Base-by-base conservation (phyloP, 1,140 invertebrate genomes). In the Solen grandis region DNA sequence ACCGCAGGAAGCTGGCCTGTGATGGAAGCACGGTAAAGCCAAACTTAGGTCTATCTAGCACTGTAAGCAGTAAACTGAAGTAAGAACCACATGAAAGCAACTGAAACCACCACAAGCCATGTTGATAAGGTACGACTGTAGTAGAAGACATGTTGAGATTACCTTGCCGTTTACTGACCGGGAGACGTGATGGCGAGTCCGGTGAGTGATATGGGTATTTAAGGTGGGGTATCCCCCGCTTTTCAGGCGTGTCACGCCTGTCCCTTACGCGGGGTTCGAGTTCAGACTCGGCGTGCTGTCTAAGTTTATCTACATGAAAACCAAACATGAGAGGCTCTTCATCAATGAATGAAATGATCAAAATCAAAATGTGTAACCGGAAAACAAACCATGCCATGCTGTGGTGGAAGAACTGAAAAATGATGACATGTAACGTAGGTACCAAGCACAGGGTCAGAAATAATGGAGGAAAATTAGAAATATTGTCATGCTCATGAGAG, bases 121-220 rank as follows among this genome's bases (percentile, higher is more conserved):
- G n/a, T n/a, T n/a, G n/a, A n/a, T n/a, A n/a, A n/a, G n/a, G n/a
- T n/a, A n/a, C n/a, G n/a, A n/a, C n/a, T n/a, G n/a, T n/a, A n/a
- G n/a, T n/a, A n/a, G n/a, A n/a, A n/a, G n/a, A n/a, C n/a, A n/a
- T n/a, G n/a, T n/a, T n/a, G n/a, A 29, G 46, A 27, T 80, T 80
- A 80, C 77, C 77, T 80, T 73, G 68, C 14, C 77, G 55, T 50
- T 80, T 80, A 80, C 77, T 80, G 46, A 80, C 57, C 16, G 77
- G 77, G 5, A 80, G 69, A 38, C 66, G 46, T 10, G 77, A 72
- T 31, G 68, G 68, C n/a, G 77, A 52, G 33, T 80, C 68, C 55
- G 60, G 60, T 68, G 66, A 25, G 69, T 78, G 75, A 78, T 52
- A 78, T 68, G 75, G 63, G 52, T 72, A 80, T 80, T 60, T 80